Evolutionary conservation across 2,113 vertebrate genomes (phyloP), one percentile per base, ranked within the genome.

Genomic region (Sterrhoptilus dennistouni): DNA sequence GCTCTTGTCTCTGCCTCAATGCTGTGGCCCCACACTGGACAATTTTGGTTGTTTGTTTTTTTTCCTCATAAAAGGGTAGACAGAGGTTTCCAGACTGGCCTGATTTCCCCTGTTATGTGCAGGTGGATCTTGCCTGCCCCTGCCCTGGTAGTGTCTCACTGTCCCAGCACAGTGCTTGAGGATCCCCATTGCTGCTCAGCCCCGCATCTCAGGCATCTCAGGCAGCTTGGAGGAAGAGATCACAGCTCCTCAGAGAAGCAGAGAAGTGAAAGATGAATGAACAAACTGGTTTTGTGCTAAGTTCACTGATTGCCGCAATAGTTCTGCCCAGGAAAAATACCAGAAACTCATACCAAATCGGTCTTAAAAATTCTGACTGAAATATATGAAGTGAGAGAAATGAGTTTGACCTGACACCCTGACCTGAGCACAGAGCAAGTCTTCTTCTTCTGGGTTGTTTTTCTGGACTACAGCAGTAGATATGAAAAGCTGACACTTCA

Each of bases 21-120:
- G n/a, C 31, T 10, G 2, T 28, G 20, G 9, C 8, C 17, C 12
- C 0, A 1, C 45, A 31, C 3, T n/a, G 49, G 61, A 44, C 2
- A 6, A 22, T 27, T 17, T 2, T n/a, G 11, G 38, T 38, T 6
- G 16, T 20, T 44, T 19, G 18, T 19, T 44, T 12, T 60, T 77
- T 35, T 28, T 52, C 14, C 38, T 83, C 40, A 11, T 24, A 9
- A 33, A 52, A 76, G 31, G 53, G 11, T 45, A 53, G 18, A 33
- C 24, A 64, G 35, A n/a, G 23, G 3, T 56, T 81, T 77, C 78
- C 74, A 52, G 27, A 60, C 12, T 80, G 57, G 21, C 33, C 28
- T 35, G 35, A 42, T 76, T 83, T 86, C 28, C 50, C 0, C 0
- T 38, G 8, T 27, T 59, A 15, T 1, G 3, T 57, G 45, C 16